phyloP scores from a whole-genome alignment of 2,113 vertebrate genomes.

The Labeo catla region DNA sequence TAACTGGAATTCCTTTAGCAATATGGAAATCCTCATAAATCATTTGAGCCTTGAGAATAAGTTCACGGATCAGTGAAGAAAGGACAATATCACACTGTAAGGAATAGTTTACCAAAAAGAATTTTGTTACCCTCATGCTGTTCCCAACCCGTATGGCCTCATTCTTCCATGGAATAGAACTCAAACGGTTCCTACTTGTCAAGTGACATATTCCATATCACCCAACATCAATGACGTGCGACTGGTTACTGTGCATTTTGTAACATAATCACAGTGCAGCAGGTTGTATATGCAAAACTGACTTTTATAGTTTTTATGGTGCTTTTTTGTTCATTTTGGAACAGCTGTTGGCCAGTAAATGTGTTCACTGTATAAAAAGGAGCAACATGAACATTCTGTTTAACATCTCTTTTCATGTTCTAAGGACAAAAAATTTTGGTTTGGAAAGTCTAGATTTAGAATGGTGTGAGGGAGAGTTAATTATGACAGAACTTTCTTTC shows the following conservation, averaged over 20 bases:
- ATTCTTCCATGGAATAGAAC: neutral
- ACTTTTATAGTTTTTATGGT: neutral
- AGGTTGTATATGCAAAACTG: neutral
- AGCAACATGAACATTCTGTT: neutral
- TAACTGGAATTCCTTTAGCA: conserved; percentile 3
- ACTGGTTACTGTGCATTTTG: neutral
- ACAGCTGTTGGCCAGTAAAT: neutral
- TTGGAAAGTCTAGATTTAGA: neutral
- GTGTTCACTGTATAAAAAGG: neutral
- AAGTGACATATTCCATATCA: neutral
- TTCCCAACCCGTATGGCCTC: neutral
- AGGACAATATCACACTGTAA: neutral
- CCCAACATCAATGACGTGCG: neutral
- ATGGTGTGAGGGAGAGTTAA: too few species aligned
- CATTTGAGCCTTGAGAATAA: neutral
- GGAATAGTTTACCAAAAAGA: neutral
- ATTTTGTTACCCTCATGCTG: neutral
- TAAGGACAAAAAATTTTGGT: neutral
- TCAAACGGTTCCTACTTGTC: neutral
- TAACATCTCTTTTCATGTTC: neutral
- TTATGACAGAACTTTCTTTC: too few species aligned
- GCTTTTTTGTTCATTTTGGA: neutral
- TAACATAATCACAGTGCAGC: neutral
- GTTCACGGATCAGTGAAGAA: neutral
- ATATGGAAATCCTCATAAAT: neutral